Evolutionary conservation across 1,140 invertebrate species (phyloP), one percentile per base, ranked within the genome.

Genomic region (Heliconius hewitsoni): DNA sequence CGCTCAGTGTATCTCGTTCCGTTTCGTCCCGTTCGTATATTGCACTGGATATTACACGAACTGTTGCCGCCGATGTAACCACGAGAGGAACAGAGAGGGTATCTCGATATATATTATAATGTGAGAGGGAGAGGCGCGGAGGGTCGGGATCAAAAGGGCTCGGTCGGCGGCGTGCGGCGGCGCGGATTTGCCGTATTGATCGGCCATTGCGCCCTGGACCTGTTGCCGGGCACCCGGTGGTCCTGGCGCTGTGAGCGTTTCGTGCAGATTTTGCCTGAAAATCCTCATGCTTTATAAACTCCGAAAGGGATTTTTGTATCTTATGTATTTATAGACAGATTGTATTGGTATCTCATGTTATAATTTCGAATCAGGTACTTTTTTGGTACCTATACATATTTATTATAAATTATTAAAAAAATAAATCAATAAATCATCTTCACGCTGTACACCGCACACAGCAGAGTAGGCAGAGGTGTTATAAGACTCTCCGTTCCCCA

Each of bases 111-210:
- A 66, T 66, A 27, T 30, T 27, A 70, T 39, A 46, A n/a, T 50
- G 74, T 70, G 19, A 34, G 74, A 76, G 39, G 37, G 74, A 76
- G 74, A 76, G 5, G 74, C 13, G 37, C 37, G 74, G 66, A 66
- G 39, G 71, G 70, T 76, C 80, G 82, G 81, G 71, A 86, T 83
- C 80, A 84, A 86, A 88, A 87, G 89, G 90, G 86, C 85, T 84
- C 85, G 85, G 82, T 79, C 79, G 78, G 81, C 82, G 84, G 83
- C 79, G 85, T 72, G 71, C 82, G 87, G 86, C 89, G 90, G 84
- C 87, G 90, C 86, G 85, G 88, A 88, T 87, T 79, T 83, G 83
- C 82, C 75, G 87, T 93, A 93, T 93, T 91, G 91, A 93, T 93
- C 91, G 88, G 80, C 66, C 74, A 82, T 84, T 76, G 80, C 84